A percentile compares a stretch with the other conserved stretches of the same genome.
Evolutionary conservation across 1,140 invertebrate genomes (phyloP).

Genomic region (Megathymus violae): DNA sequence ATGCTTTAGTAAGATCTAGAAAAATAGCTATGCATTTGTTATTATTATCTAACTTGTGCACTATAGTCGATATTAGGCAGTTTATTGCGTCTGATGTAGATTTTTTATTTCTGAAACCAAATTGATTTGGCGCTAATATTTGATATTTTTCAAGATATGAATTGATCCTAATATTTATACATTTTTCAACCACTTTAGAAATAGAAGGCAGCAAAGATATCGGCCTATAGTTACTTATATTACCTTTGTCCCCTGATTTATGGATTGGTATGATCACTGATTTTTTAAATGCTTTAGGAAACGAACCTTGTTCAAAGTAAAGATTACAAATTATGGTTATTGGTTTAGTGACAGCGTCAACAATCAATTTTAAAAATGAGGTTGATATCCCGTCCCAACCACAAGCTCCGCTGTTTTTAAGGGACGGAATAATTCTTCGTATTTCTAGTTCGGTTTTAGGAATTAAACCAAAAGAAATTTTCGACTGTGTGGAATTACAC

Average conservation of each 20-base stretch:
- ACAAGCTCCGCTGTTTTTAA: constrained; percentile 9
- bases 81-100: too few relatives aligned
- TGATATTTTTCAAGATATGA: constrained; percentile 6
- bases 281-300: constrained; percentile 10
- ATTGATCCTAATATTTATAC: constrained; percentile 2
- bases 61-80: too few relatives aligned
- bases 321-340: constrained; percentile 7
- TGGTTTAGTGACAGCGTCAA: background rate
- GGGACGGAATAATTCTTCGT: background rate
- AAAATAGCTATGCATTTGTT: constrained; percentile 7
- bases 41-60: too few relatives aligned
- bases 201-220: constrained; percentile 8
- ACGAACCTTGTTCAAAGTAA: constrained; percentile 6
- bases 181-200: too few relatives aligned
- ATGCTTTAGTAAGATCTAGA: constrained; percentile 2
- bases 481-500: background rate
- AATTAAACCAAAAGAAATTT: background rate
- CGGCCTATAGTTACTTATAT: constrained; percentile 8
- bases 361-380: background rate
- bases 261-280: constrained; percentile 8
- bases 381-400: constrained; percentile 13
- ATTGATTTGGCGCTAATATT: too few relatives aligned
- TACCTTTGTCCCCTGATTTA: constrained; percentile 5
- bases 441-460: constrained; percentile 6
- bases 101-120: too few relatives aligned